Evolutionary conservation across 2,797 vertebrate genomes (phyloP).

Genomic region (Strix occidentalis): DNA sequence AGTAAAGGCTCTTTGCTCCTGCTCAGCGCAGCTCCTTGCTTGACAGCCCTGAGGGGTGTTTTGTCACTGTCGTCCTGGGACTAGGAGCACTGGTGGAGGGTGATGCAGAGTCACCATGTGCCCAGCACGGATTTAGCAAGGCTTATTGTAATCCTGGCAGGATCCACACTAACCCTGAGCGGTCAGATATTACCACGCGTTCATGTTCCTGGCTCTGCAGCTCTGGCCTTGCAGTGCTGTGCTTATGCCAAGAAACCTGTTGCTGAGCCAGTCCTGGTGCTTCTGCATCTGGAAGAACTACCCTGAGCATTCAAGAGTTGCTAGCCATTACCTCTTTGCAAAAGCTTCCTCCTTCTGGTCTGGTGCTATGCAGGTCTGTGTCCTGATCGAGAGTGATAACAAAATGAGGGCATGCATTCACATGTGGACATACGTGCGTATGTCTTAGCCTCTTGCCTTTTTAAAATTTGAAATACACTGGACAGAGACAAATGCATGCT

Average conservation of each 20-base stretch:
- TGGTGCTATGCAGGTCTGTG: not conserved
- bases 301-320: not conserved
- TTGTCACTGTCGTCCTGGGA: not conserved
- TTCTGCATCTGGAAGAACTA: not conserved
- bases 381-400: not conserved
- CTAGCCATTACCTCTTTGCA: not conserved
- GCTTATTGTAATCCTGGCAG: not conserved
- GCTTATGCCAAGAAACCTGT: not conserved
- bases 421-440: fast-evolving
- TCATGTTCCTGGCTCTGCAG: not conserved
- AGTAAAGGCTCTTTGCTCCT: not conserved
- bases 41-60: not conserved
- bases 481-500: too few species aligned
- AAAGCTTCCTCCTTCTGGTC: not conserved
- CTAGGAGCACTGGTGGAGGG: not conserved
- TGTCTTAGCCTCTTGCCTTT: not conserved
- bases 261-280: not conserved
- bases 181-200: not conserved
- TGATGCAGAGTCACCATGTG: not conserved
- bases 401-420: not conserved
- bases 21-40: fast-evolving
- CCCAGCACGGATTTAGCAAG: conserved; percentile 20
- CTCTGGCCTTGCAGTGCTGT: not conserved
- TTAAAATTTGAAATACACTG: not conserved
- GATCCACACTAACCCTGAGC: not conserved